Evolutionary conservation across 2,113 vertebrate species (phyloP).

Genomic region (Elanus axillaris): DNA sequence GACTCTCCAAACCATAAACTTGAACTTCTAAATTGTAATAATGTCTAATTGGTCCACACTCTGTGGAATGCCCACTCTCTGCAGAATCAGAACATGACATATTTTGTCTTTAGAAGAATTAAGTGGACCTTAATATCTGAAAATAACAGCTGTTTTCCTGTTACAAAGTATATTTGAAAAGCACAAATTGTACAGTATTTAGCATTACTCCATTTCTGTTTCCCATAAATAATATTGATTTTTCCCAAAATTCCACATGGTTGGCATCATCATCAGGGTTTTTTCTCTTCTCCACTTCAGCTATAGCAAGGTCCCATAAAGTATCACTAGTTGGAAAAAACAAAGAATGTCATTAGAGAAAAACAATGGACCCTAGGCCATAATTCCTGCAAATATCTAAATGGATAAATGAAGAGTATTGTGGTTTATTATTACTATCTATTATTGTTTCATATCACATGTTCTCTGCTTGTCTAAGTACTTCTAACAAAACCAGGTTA

Average conservation of each 20-base stretch:
- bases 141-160: not conserved
- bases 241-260: slow-evolving; percentile 70
- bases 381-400: not conserved
- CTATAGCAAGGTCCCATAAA: slow-evolving; percentile 89
- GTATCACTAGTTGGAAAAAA: slow-evolving; percentile 73
- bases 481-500: not conserved
- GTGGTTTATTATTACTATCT: not conserved
- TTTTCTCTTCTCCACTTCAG: slow-evolving; percentile 77
- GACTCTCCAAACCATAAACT: not conserved
- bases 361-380: not conserved
- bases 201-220: slow-evolving; percentile 86
- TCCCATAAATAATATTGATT: slow-evolving; percentile 87
- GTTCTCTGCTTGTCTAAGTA: not conserved
- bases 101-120: not conserved
- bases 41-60: not conserved
- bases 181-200: not conserved
- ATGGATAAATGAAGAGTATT: not conserved
- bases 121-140: not conserved
- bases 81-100: not conserved
- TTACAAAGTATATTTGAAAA: not conserved
- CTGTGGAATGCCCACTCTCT: not conserved
- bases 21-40: not conserved
- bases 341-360: not conserved
- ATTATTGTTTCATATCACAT: not conserved
- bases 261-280: slow-evolving; percentile 24